phyloP scores from a whole-genome alignment of 2,113 vertebrate species.

The Chaetops frenatus region DNA sequence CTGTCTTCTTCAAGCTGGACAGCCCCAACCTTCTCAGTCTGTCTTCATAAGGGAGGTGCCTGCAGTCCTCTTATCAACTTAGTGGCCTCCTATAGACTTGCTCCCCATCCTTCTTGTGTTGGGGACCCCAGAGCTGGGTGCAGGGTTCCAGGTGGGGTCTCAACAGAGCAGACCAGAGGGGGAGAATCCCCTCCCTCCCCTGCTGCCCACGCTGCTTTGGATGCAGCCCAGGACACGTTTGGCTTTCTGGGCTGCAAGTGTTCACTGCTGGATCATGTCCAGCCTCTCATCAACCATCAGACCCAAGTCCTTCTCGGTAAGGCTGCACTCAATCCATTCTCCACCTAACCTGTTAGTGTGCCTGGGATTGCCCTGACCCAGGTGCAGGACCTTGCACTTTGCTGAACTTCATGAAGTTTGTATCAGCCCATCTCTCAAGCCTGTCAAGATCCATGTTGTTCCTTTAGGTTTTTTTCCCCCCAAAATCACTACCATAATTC shows the following conservation, averaged over 20 bases:
- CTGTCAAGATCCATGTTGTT: background rate
- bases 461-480: fast-evolving
- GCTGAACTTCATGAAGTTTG: background rate
- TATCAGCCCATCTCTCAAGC: background rate
- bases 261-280: fast-evolving
- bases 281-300: background rate
- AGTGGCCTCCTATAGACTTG: background rate
- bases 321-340: background rate
- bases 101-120: background rate
- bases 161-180: background rate
- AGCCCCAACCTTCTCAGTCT: background rate
- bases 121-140: background rate
- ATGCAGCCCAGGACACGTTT: fast-evolving
- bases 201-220: background rate
- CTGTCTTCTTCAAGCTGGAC: background rate
- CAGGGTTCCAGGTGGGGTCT: background rate
- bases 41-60: background rate
- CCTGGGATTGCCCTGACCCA: background rate
- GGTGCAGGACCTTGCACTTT: background rate
- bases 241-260: fast-evolving
- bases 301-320: background rate
- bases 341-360: background rate
- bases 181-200: background rate
- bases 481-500: background rate
- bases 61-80: background rate